These are phyloP conservation scores for Catalaphyllia jardinei DNA, from an alignment of 64 coral and sea anemone genomes.

Conservation along the genomic window DNA sequence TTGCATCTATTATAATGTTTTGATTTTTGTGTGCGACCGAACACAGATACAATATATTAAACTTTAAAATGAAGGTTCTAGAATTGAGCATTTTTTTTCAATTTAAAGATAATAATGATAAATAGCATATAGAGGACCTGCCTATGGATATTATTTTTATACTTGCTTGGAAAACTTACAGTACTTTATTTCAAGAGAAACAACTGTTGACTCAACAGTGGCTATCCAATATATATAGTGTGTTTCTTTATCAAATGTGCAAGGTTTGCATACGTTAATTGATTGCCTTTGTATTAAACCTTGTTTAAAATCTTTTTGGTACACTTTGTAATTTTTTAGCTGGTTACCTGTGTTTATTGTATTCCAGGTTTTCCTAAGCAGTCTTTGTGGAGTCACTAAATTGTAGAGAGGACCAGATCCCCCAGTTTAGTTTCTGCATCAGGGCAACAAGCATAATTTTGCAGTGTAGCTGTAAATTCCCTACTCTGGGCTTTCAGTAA, in stretches of 20 bases:
- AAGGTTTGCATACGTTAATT: background rate
- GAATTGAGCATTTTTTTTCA: no score
- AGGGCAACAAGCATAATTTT: no score
- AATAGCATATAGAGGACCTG: background rate
- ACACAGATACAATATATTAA: background rate
- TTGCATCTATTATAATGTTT: background rate
- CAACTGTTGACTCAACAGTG: background rate
- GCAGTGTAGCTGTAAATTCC: no score
- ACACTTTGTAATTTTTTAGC: background rate
- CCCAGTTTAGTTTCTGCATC: no score
- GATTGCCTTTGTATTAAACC: conserved; percentile 8
- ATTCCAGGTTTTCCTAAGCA: background rate
- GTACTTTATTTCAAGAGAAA: background rate
- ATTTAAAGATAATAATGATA: no score
- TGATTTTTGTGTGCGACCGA: background rate
- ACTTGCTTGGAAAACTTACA: background rate
- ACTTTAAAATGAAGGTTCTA: no score
- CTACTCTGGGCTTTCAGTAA: no score
- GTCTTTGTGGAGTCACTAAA: no score
- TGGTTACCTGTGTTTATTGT: background rate
- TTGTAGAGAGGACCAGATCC: no score
- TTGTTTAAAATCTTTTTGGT: background rate
- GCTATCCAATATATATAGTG: background rate
- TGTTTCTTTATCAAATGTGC: background rate
- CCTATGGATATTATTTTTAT: conserved; percentile 28